Conservation (phyloP, 2,113 vertebrate genomes). For the Perca schrenkii region DNA sequence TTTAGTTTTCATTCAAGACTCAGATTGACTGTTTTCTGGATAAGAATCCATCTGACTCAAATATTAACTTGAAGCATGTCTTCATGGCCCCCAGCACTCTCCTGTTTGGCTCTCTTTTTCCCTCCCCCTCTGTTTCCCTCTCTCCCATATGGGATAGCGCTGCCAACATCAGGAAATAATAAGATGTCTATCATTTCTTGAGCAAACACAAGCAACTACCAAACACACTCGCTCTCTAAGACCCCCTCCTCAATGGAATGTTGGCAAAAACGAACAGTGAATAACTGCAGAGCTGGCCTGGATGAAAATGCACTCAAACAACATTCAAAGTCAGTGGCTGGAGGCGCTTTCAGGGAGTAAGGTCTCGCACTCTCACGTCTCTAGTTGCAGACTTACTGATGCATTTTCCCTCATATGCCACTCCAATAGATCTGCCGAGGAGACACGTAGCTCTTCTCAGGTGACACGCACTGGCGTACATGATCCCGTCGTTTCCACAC, state of each 20-base stretch:
- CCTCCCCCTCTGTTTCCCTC: constrained; percentile 50
- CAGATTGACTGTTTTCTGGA: constrained; percentile 49
- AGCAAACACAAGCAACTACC: constrained; percentile 82
- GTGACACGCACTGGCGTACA: constrained; percentile 96
- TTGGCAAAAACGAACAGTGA: constrained; percentile 72
- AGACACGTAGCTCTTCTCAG: constrained; percentile 97
- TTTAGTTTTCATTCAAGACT: constrained; percentile 48
- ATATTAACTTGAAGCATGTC: constrained; percentile 68
- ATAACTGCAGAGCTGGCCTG: constrained; percentile 70
- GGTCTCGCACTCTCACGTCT: constrained; percentile 41
- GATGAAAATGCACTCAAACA: constrained; percentile 57
- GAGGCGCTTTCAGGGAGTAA: constrained; percentile 36
- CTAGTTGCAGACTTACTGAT: constrained; percentile 90
- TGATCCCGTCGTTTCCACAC: constrained; percentile 97
- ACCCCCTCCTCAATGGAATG: constrained; percentile 78
- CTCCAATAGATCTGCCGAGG: constrained; percentile 95
- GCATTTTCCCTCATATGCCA: constrained; percentile 98
- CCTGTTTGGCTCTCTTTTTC: constrained; percentile 54
- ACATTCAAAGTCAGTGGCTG: constrained; percentile 50
- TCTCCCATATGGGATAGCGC: constrained; percentile 74
- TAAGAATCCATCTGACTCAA: constrained; percentile 64
- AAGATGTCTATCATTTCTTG: constrained; percentile 83
- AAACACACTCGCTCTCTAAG: constrained; percentile 58
- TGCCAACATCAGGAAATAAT: constrained; percentile 87
- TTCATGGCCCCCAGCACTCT: constrained; percentile 74